Evolutionary conservation across 2,888 invertebrate genomes (phyloP).

Genomic region (Agonopterix arenella): DNA sequence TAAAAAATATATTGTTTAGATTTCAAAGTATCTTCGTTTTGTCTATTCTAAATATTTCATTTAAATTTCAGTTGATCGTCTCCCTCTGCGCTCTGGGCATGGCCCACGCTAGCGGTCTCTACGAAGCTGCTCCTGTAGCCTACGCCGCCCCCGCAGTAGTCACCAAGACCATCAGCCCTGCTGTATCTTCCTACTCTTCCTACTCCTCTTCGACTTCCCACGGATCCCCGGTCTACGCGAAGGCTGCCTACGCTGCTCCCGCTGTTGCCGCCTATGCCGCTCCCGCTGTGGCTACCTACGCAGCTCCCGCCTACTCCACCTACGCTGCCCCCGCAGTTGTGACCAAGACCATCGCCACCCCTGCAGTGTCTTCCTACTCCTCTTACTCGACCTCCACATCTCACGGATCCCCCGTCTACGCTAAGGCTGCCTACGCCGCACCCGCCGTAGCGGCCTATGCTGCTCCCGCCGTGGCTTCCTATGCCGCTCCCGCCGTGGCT

Average conservation of each 20-base stretch:
- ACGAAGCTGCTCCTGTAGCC: conserved; percentile 60
- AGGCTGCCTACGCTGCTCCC: conserved; percentile 25
- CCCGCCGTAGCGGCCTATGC: conserved; percentile 26
- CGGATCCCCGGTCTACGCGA: conserved; percentile 21
- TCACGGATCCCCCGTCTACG: conserved; percentile 32
- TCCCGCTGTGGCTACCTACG: conserved; percentile 28
- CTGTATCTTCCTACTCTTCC: conserved; percentile 21
- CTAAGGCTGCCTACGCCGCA: conserved; percentile 38
- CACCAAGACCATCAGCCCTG: conserved; percentile 57
- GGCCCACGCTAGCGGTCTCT: conserved; percentile 74
- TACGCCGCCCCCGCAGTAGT: conserved; percentile 33
- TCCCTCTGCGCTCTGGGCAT: conserved; percentile 77
- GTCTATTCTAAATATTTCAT: too few species aligned
- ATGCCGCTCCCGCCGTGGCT: conserved; percentile 34
- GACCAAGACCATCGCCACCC: conserved; percentile 26
- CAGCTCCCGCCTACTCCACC: conserved; percentile 46
- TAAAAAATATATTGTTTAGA: too few species aligned
- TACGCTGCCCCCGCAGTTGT: conserved; percentile 59
- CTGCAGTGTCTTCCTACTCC: conserved; percentile 25
- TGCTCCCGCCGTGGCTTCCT: conserved; percentile 32
- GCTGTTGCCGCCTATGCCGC: conserved; percentile 26
- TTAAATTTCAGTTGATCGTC: conserved; percentile 65
- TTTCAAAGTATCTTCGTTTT: too few species aligned
- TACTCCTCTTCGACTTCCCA: conserved; percentile 29
- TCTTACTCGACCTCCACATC: conserved; percentile 43